These are phyloP conservation scores for Lamprologus speciosus DNA, from an alignment of 2,113 vertebrate genomes.

Conservation along the genomic window DNA sequence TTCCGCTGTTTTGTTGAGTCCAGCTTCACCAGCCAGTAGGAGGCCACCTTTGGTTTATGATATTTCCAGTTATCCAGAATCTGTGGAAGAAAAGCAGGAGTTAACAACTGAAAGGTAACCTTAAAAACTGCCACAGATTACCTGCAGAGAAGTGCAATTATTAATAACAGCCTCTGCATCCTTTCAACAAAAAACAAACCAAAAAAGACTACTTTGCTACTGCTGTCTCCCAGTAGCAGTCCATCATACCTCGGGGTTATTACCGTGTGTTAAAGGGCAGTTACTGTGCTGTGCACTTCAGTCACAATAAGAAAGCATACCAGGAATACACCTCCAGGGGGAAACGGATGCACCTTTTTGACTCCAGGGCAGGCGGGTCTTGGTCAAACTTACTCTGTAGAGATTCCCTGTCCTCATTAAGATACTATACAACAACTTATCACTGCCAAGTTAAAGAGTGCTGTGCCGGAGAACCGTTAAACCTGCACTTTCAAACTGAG, in stretches of 20 bases:
- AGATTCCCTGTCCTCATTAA: background rate
- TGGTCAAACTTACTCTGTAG: background rate
- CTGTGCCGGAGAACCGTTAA: background rate
- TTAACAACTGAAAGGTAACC: background rate
- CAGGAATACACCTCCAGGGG: background rate
- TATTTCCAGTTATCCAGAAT: slow-evolving; percentile 96
- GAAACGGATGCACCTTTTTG: background rate
- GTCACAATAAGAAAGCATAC: background rate
- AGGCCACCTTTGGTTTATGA: slow-evolving; percentile 95
- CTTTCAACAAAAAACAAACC: background rate
- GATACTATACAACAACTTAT: background rate
- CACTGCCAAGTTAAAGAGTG: background rate
- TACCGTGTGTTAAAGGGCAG: background rate
- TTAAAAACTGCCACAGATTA: background rate
- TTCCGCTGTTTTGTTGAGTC: slow-evolving; percentile 93
- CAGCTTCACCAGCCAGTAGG: slow-evolving; percentile 94
- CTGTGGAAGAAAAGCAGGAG: slow-evolving; percentile 49
- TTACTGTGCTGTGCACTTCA: background rate
- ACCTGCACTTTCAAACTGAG: background rate
- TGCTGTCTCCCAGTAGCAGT: background rate
- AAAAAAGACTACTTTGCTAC: background rate
- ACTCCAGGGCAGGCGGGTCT: background rate
- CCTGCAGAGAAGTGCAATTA: background rate
- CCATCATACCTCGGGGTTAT: background rate
- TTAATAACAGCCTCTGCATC: background rate